Percentiles rank a stretch among this genome's conserved stretches.
Conservation (phyloP, 1,140 invertebrate species). For the Nasonia vitripennis region DNA sequence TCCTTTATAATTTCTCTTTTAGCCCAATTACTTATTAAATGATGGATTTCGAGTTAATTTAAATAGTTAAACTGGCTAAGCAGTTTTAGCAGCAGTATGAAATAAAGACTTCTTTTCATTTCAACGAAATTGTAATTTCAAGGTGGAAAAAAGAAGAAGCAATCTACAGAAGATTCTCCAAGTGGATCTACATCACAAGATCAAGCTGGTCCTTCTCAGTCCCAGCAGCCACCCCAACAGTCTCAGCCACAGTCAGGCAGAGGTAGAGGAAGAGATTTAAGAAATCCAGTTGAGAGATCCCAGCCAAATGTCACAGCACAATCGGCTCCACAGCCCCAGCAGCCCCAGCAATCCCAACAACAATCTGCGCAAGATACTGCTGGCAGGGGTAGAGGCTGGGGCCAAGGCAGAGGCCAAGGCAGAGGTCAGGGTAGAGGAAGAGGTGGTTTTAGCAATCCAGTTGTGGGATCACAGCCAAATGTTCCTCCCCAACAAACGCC, state of each 20-base stretch:
- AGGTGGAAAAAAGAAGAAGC: too few relatives aligned
- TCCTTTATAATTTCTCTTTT: too few relatives aligned
- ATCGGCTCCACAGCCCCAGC: background rate
- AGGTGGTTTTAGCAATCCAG: background rate
- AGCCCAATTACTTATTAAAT: too few relatives aligned
- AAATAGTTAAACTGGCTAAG: too few relatives aligned
- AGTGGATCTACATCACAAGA: too few relatives aligned
- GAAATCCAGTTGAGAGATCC: too few relatives aligned
- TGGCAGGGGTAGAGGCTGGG: constrained; percentile 8
- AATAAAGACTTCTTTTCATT: too few relatives aligned
- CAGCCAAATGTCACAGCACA: constrained; percentile 10
- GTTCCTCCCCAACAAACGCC: background rate
- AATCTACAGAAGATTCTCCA: too few relatives aligned
- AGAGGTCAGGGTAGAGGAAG: background rate
- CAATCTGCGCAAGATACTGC: background rate
- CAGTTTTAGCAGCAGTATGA: too few relatives aligned
- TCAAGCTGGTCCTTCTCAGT: background rate
- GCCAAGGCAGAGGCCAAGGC: constrained; percentile 7
- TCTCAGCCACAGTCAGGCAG: background rate
- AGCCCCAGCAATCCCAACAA: background rate
- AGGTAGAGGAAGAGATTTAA: too few relatives aligned
- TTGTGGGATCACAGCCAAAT: background rate
- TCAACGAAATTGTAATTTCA: too few relatives aligned
- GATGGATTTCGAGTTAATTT: too few relatives aligned
- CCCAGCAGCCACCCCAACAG: constrained; percentile 44